Evolutionary conservation across 2,797 vertebrate genomes (phyloP).

Genomic region (Brotula barbata): DNA sequence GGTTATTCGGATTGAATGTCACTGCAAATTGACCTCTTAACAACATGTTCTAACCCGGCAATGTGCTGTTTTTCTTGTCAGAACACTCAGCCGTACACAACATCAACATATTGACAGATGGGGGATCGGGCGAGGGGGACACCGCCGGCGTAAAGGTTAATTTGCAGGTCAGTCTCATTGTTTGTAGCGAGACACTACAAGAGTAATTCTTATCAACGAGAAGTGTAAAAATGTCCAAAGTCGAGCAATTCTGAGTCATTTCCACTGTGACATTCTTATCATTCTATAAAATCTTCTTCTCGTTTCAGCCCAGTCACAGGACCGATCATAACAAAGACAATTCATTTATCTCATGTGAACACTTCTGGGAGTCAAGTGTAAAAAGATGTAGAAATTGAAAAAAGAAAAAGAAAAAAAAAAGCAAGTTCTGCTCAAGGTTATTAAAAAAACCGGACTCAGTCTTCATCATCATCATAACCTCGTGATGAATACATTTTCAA

Average conservation of each 20-base stretch:
- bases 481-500: constrained; percentile 71
- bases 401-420: no score
- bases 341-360: constrained; percentile 63
- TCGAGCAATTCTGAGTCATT: background rate
- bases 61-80: constrained; percentile 54
- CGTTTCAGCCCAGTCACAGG: constrained; percentile 64
- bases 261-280: constrained; percentile 14
- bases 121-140: constrained; percentile 29
- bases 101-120: constrained; percentile 70
- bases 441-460: no score
- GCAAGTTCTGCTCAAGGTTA: constrained; percentile 66
- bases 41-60: constrained; percentile 19
- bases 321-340: constrained; percentile 70
- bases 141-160: constrained; percentile 48
- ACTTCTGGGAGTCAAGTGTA: constrained; percentile 68
- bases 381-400: constrained; percentile 74
- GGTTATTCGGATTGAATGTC: constrained; percentile 24
- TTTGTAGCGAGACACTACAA: constrained; percentile 18
- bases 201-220: constrained; percentile 29
- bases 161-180: constrained; percentile 63
- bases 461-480: constrained; percentile 69
- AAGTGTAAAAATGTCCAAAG: constrained; percentile 19
- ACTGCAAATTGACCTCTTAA: constrained; percentile 40
- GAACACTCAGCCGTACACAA: constrained; percentile 84
- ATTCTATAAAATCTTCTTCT: constrained; percentile 24